A percentile compares a stretch with the other conserved stretches of the same genome.
Evolutionary conservation across 1,140 invertebrate genomes (phyloP).

Genomic region (Leptinotarsa lineolata): DNA sequence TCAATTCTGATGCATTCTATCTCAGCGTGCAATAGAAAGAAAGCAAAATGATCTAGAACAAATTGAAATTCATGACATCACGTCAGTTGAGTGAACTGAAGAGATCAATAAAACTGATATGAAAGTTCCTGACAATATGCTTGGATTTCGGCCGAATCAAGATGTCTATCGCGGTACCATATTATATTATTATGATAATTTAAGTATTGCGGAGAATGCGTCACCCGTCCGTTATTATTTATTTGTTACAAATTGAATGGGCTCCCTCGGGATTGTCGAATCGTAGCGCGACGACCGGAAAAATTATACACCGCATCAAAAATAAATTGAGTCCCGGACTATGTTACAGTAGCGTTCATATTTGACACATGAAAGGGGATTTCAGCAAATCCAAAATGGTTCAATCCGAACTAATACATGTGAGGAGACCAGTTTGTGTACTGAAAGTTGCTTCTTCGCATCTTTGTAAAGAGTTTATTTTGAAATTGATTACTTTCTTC

Average conservation of each 20-base stretch:
- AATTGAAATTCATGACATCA: neutral
- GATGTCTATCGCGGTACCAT: neutral
- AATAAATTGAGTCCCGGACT: slow-evolving; percentile 45
- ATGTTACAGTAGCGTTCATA: neutral
- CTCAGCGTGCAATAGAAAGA: no score
- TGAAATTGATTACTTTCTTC: no score
- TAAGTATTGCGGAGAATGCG: slow-evolving; percentile 31
- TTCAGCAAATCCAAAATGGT: no score
- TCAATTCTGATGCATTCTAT: no score
- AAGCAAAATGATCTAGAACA: neutral
- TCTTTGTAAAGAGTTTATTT: no score
- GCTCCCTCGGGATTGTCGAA: slow-evolving; percentile 33
- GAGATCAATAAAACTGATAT: slow-evolving; percentile 5
- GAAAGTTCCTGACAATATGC: slow-evolving; percentile 5
- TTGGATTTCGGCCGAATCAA: neutral
- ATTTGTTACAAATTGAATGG: slow-evolving; percentile 49
- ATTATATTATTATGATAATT: slow-evolving; percentile 23
- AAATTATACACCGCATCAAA: slow-evolving; percentile 50
- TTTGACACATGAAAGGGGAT: no score
- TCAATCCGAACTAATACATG: no score
- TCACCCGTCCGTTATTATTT: slow-evolving; percentile 45
- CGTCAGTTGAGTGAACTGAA: neutral
- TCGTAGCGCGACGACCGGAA: slow-evolving; percentile 43
- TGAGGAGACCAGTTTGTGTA: no score
- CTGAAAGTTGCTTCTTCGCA: no score